Conservation (phyloP, 2,797 vertebrate genomes). For the Scyliorhinus canicula region DNA sequence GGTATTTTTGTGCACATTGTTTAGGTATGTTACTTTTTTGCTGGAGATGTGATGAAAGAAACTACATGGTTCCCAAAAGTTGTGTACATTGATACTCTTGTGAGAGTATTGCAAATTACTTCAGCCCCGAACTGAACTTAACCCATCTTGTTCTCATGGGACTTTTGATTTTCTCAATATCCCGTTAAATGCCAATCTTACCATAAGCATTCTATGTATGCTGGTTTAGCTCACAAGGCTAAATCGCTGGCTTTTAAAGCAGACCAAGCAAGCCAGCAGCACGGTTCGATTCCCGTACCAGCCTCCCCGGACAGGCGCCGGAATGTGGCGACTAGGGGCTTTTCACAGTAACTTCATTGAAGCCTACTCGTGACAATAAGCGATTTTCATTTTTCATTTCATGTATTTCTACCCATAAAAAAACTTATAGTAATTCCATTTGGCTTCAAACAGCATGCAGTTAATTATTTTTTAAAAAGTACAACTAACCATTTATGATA, state of each 20-base stretch:
- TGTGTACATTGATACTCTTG: background rate
- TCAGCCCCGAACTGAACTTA: background rate
- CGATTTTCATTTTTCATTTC: too few species aligned
- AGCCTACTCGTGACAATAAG: too few species aligned
- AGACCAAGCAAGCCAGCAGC: too few species aligned
- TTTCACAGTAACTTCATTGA: too few species aligned
- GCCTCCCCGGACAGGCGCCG: too few species aligned
- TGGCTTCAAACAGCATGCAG: background rate
- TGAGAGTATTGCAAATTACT: background rate
- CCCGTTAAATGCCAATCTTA: background rate
- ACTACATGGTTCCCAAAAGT: background rate
- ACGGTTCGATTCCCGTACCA: too few species aligned
- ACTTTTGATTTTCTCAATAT: background rate
- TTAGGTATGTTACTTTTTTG: background rate
- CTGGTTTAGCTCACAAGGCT: too few species aligned
- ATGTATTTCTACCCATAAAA: background rate
- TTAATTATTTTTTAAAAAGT: background rate
- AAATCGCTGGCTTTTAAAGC: too few species aligned
- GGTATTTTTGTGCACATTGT: background rate
- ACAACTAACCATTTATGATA: conserved; percentile 90
- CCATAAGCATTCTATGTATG: background rate
- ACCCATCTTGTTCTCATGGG: background rate
- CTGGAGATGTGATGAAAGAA: background rate
- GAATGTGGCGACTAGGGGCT: too few species aligned
- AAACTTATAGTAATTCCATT: background rate